Conservation (phyloP, 2,113 vertebrate genomes). For the Carettochelys insculpta region DNA sequence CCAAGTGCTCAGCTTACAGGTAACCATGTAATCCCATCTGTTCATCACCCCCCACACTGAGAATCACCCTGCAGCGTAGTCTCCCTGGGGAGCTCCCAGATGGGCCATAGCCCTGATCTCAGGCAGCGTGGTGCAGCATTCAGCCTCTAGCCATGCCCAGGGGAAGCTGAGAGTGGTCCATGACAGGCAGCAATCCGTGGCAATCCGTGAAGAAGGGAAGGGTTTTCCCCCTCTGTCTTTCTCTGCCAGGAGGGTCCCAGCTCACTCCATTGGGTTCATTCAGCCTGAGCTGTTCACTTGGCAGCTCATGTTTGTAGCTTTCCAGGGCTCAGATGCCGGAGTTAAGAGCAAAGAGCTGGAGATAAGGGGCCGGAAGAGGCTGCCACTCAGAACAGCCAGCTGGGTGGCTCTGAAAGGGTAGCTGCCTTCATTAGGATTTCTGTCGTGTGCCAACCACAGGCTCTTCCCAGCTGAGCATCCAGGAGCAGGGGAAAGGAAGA, state of each 20-base stretch:
- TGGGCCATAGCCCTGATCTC: not conserved
- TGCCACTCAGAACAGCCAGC: not conserved
- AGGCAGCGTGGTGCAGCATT: not conserved
- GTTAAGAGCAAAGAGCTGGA: not conserved
- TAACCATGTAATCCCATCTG: not conserved
- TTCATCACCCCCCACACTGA: not conserved
- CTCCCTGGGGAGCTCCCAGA: not conserved
- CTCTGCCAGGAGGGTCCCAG: not conserved
- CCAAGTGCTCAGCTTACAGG: too few species aligned
- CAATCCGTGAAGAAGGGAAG: not conserved
- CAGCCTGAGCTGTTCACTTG: not conserved
- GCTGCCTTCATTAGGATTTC: slow-evolving; percentile 39
- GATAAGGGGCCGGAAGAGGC: not conserved
- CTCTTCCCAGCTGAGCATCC: not conserved
- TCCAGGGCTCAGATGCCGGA: not conserved
- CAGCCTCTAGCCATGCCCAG: not conserved
- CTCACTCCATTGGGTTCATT: not conserved
- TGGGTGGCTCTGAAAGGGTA: not conserved
- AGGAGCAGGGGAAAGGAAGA: not conserved
- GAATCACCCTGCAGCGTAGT: not conserved
- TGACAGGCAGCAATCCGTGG: not conserved
- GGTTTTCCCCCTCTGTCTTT: not conserved
- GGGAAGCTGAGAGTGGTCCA: not conserved
- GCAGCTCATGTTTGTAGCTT: not conserved
- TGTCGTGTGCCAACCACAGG: not conserved